Evolutionary conservation across 1,140 invertebrate genomes (phyloP).

Genomic region (Trinorchestia longiramus): DNA sequence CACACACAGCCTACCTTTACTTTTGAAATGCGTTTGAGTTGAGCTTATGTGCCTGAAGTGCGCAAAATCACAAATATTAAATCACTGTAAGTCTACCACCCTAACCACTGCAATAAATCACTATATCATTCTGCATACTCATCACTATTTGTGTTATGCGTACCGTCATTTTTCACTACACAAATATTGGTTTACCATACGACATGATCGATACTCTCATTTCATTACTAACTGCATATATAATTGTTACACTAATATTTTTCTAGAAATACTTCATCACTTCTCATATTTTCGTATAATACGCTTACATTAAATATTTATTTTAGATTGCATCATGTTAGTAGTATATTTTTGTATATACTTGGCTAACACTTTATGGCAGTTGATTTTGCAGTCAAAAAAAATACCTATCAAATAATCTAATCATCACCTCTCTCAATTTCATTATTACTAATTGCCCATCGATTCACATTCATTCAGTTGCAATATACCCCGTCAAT

Average conservation of each 20-base stretch:
- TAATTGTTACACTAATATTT: neutral
- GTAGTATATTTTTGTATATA: neutral
- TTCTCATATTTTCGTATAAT: neutral
- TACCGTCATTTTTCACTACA: neutral
- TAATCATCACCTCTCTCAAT: neutral
- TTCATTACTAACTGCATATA: neutral
- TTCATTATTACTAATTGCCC: neutral
- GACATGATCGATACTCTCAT: neutral
- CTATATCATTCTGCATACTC: neutral
- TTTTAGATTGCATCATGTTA: neutral
- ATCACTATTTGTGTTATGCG: neutral
- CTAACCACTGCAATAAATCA: conserved; percentile 1
- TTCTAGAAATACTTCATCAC: neutral
- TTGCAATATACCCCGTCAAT: neutral
- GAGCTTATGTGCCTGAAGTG: conserved; percentile 47
- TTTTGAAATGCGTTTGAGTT: conserved; percentile 48
- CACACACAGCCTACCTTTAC: neutral
- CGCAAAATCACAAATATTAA: conserved; percentile 24
- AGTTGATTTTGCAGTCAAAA: neutral
- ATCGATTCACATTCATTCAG: neutral
- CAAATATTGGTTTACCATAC: neutral
- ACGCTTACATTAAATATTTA: neutral
- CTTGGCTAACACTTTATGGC: neutral
- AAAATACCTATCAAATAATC: neutral
- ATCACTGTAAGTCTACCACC: neutral